A percentile compares a stretch with the other conserved stretches of the same genome.
phyloP scores from a whole-genome alignment of 2,797 vertebrate species.

The Anguilla marmorata region DNA sequence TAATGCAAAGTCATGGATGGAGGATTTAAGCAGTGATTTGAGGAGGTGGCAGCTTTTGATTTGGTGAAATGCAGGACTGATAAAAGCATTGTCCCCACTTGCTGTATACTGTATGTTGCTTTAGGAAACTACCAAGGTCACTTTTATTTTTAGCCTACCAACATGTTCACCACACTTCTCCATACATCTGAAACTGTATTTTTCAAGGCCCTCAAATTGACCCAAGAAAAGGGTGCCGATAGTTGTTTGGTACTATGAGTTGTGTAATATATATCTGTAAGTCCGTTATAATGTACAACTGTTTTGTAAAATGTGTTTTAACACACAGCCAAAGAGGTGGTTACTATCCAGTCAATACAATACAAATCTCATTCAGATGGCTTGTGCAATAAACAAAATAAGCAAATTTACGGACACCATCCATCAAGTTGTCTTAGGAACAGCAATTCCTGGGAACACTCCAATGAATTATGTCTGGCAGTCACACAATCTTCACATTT shows the following conservation, averaged over 20 bases:
- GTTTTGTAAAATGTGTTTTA: neutral
- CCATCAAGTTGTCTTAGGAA: neutral
- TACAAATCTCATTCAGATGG: conserved; percentile 4
- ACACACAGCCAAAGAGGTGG: neutral
- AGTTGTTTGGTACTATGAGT: neutral
- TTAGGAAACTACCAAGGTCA: neutral
- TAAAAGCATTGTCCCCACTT: neutral
- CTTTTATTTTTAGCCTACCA: neutral
- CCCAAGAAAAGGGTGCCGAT: neutral
- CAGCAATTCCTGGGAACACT: neutral
- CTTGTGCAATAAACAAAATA: conserved; percentile 2
- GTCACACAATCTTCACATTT: neutral
- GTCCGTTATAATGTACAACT: neutral
- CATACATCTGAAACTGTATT: neutral
- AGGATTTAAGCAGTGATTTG: neutral
- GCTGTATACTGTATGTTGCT: neutral
- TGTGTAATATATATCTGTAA: neutral
- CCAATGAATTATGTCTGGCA: neutral
- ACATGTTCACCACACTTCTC: neutral
- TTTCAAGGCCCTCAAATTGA: neutral
- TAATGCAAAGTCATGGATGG: neutral
- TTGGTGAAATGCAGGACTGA: neutral
- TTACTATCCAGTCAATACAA: neutral
- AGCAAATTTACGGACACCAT: conserved; percentile 7
- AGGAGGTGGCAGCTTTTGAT: neutral